Evolutionary conservation across 2,888 invertebrate species (phyloP).

Genomic region (Melangyna quadrimaculata): DNA sequence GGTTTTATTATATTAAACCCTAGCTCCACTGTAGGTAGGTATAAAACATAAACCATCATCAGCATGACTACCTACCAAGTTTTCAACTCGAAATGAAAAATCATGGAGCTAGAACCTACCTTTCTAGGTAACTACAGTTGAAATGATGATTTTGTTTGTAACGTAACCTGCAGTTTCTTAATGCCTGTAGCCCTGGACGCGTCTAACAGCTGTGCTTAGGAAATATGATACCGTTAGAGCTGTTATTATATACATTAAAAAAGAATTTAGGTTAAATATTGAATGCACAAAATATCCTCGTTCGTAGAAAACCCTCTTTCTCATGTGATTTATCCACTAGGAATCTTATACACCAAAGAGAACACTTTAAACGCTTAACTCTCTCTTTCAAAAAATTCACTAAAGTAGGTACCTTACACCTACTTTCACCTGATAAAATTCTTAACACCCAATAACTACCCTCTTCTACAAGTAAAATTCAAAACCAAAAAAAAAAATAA

Average conservation of each 20-base stretch:
- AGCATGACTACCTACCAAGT: not conserved
- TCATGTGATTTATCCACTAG: too few species aligned
- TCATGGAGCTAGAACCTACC: slow-evolving; percentile 3
- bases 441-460: not conserved
- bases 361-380: slow-evolving; percentile 37
- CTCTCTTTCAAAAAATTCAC: not conserved
- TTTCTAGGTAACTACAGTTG: not conserved
- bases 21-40: not conserved
- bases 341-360: slow-evolving; percentile 42
- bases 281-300: not conserved
- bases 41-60: not conserved
- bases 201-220: not conserved
- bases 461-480: slow-evolving; percentile 3
- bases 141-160: slow-evolving; percentile 7
- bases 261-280: not conserved
- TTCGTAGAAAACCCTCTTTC: too few species aligned
- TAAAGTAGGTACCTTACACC: too few species aligned
- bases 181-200: slow-evolving; percentile 5
- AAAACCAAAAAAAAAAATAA: too few species aligned
- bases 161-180: slow-evolving; percentile 1
- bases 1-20: not conserved
- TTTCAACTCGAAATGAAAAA: slow-evolving; percentile 28
- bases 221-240: not conserved
- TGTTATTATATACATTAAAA: too few species aligned
- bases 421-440: slow-evolving; percentile 20